Conservation (phyloP, 2,113 vertebrate species). For the Epinephelus fuscoguttatus region DNA sequence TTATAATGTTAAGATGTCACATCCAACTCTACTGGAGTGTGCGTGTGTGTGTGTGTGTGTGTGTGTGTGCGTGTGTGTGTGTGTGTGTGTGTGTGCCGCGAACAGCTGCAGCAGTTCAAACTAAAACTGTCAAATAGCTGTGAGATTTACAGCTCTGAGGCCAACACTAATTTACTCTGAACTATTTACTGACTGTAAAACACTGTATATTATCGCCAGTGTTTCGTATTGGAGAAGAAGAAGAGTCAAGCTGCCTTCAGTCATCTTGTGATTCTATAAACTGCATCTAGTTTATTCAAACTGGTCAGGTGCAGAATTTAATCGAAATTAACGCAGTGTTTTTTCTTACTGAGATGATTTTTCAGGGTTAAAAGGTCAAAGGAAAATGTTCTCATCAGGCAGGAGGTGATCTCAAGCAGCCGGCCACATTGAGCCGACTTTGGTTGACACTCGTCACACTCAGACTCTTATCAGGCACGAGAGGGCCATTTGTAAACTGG, state of each 20-base stretch:
- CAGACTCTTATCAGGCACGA: too few relatives aligned
- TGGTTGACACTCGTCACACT: too few relatives aligned
- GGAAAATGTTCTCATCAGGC: too few relatives aligned
- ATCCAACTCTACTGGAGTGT: not conserved
- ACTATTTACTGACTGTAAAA: not conserved
- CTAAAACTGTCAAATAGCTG: slow-evolving; percentile 12
- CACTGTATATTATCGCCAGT: not conserved
- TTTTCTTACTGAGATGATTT: not conserved
- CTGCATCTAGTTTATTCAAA: too few relatives aligned
- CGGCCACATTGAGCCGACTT: too few relatives aligned
- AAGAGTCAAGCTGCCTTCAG: not conserved
- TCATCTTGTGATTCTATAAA: not conserved
- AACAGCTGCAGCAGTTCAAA: slow-evolving; percentile 33
- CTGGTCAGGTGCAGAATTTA: too few relatives aligned
- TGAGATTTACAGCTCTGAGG: slow-evolving; percentile 38
- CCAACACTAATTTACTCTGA: not conserved
- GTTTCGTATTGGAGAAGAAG: not conserved
- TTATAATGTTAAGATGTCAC: slow-evolving; percentile 3
- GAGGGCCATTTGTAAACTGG: too few relatives aligned
- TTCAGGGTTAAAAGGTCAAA: not conserved
- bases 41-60: not conserved
- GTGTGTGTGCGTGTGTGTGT: not conserved
- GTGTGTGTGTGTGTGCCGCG: not conserved
- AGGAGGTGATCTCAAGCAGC: not conserved
- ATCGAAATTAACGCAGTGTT: too few relatives aligned